Percentiles rank a stretch among this genome's conserved stretches.
Evolutionary conservation across 2,888 invertebrate genomes (phyloP).

Genomic region (Amorpha juglandis): DNA sequence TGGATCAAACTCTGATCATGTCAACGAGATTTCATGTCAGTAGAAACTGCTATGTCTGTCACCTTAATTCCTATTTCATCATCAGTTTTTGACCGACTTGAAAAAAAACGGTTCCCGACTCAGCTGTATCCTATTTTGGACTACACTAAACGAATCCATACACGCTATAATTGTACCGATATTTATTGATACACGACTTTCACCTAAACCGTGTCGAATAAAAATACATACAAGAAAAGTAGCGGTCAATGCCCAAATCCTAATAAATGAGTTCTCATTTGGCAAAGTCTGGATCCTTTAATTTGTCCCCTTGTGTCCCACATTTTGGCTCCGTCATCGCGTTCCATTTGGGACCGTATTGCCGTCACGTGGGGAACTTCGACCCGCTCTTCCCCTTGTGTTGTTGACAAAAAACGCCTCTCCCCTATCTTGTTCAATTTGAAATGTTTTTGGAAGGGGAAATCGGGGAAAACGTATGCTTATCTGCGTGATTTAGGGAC

Average conservation of each 20-base stretch:
- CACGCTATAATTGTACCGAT: no score
- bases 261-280: constrained; percentile 9
- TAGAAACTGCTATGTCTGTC: no score
- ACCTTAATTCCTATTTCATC: no score
- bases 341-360: constrained; percentile 7
- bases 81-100: no score
- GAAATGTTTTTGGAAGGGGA: constrained; percentile 22
- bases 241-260: not conserved
- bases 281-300: not conserved
- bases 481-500: not conserved
- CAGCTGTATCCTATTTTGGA: no score
- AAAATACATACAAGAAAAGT: not conserved
- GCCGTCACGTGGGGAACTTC: constrained; percentile 26
- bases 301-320: constrained; percentile 1
- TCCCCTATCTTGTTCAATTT: constrained; percentile 38
- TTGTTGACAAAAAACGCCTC: constrained; percentile 43
- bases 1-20: no score
- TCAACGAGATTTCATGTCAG: no score
- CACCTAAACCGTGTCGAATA: not conserved
- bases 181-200: no score
- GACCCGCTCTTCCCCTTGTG: constrained; percentile 50
- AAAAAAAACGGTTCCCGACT: no score
- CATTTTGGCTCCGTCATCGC: constrained; percentile 11
- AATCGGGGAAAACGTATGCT: not conserved
- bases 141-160: no score